Evolutionary conservation across 1,140 invertebrate genomes (phyloP).

Genomic region (Colletes gigas): DNA sequence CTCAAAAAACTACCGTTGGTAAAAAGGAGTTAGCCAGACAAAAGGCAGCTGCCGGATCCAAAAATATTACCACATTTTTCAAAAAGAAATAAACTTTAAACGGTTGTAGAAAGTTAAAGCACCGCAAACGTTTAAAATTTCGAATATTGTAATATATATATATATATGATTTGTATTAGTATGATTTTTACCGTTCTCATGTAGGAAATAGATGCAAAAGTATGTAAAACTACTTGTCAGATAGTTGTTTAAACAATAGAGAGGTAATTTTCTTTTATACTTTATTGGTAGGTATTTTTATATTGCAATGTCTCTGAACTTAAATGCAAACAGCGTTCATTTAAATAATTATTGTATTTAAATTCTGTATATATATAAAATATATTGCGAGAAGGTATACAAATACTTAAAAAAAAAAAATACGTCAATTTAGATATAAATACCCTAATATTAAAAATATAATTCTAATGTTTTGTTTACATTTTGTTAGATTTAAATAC

Average conservation of each 20-base stretch:
- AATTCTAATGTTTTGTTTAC: neutral
- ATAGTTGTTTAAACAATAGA: constrained; percentile 5
- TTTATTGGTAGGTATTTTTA: constrained; percentile 20
- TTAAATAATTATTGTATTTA: constrained; percentile 20
- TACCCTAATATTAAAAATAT: neutral
- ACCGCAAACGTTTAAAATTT: constrained; percentile 33
- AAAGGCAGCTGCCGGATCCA: constrained; percentile 87
- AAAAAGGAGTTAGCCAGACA: constrained; percentile 88
- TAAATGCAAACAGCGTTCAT: constrained; percentile 2
- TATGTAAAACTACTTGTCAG: constrained; percentile 9
- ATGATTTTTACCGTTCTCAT: constrained; percentile 6
- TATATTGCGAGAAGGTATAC: constrained; percentile 9
- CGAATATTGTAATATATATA: constrained; percentile 26
- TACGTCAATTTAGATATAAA: neutral
- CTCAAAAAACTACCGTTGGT: constrained; percentile 78
- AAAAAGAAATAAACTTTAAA: constrained; percentile 79
- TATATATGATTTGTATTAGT: constrained; percentile 20
- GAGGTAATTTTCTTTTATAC: constrained; percentile 2
- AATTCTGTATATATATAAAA: constrained; percentile 11
- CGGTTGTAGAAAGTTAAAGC: neutral
- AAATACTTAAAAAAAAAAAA: constrained; percentile 4
- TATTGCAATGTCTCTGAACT: neutral
- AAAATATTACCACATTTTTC: constrained; percentile 89
- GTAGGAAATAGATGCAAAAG: neutral
- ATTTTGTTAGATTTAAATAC: neutral